Evolutionary conservation across 1,140 invertebrate species (phyloP).

Genomic region (Polypedilum vanderplanki): DNA sequence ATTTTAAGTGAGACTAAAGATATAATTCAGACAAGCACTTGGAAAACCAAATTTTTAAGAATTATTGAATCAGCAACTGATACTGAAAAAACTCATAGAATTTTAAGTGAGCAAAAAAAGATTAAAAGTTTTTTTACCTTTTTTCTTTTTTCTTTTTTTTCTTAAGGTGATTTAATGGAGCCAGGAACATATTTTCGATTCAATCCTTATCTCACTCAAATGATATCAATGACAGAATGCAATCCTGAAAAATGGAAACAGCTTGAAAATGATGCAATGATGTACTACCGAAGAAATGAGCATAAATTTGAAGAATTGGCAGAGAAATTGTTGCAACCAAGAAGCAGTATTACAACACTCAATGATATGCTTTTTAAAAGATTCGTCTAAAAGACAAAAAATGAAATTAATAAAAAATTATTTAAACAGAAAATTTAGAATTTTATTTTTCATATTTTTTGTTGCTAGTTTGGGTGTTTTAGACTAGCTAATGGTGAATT

Average conservation of each 20-base stretch:
- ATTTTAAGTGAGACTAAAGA: not conserved
- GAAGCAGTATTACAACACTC: not conserved
- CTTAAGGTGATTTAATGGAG: constrained; percentile 61
- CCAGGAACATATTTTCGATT: constrained; percentile 76
- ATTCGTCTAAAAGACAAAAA: not conserved
- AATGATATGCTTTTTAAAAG: constrained; percentile 32
- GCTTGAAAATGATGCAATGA: constrained; percentile 58
- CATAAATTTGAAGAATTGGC: constrained; percentile 55
- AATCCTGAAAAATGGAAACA: constrained; percentile 56
- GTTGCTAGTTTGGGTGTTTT: too few relatives aligned
- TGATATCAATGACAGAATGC: constrained; percentile 77
- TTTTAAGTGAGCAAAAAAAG: not conserved
- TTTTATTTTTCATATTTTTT: too few relatives aligned
- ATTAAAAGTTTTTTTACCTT: not conserved
- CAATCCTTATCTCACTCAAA: constrained; percentile 82
- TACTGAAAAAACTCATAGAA: not conserved
- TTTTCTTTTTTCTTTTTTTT: not conserved
- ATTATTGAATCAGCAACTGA: not conserved
- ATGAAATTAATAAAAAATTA: too few relatives aligned
- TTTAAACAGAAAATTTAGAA: too few relatives aligned
- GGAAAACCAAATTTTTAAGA: not conserved
- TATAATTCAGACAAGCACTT: not conserved
- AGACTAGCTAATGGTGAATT: too few relatives aligned
- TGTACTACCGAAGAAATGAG: constrained; percentile 72
- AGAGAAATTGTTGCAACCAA: not conserved